phyloP scores from a whole-genome alignment of 2,113 vertebrate genomes.

The Zosterops hypoxanthus region DNA sequence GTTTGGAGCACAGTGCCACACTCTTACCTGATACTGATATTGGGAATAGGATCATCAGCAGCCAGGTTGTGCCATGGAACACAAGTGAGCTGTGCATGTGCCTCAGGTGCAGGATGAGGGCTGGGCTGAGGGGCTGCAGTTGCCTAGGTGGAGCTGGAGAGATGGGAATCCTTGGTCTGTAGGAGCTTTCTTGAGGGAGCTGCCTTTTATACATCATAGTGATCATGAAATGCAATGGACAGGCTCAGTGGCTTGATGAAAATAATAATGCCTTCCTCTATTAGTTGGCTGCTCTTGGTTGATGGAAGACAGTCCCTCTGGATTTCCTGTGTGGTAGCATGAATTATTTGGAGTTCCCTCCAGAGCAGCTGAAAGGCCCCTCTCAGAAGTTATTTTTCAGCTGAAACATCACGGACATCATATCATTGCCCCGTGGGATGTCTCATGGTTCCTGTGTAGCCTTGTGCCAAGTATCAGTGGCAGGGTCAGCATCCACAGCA shows the following conservation, averaged over 20 bases:
- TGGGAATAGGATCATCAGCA: not conserved
- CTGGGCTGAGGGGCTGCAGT: not conserved
- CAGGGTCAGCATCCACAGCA: not conserved
- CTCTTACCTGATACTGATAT: not conserved
- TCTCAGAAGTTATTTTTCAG: not conserved
- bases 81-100: not conserved
- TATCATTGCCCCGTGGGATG: not conserved
- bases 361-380: not conserved
- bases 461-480: accelerated
- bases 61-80: accelerated
- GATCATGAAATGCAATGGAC: not conserved
- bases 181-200: not conserved
- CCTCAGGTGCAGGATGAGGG: not conserved
- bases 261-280: not conserved
- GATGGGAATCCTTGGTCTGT: not conserved
- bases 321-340: not conserved
- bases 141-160: not conserved
- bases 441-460: not conserved
- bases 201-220: not conserved
- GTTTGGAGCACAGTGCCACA: not conserved
- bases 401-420: not conserved
- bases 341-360: not conserved
- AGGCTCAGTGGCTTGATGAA: not conserved
- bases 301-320: not conserved
- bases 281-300: not conserved